Evolutionary conservation across 1,140 invertebrate genomes (phyloP).

Genomic region (Helicoverpa zea): DNA sequence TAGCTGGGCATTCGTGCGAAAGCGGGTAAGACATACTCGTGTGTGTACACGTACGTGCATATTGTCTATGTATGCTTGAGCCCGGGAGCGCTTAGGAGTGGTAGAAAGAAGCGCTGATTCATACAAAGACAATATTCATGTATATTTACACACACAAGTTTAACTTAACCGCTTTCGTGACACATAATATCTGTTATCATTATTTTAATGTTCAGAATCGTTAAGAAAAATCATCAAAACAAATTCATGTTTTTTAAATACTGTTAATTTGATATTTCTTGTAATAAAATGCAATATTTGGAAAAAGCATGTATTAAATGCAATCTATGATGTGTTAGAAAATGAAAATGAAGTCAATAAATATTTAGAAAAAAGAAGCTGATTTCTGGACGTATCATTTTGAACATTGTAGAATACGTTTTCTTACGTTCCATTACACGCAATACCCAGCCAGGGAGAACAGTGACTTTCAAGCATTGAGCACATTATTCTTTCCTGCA

Average conservation of each 20-base stretch:
- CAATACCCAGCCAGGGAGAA: conserved; percentile 53
- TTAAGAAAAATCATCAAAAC: no score
- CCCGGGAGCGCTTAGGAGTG: no score
- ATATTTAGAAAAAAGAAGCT: background rate
- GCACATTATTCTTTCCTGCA: conserved; percentile 71
- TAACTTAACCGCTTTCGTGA: no score
- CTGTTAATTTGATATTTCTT: no score
- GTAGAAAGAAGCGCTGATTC: no score
- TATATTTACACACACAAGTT: no score
- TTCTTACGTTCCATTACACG: background rate
- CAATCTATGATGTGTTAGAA: background rate
- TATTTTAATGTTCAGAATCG: no score
- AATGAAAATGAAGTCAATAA: background rate
- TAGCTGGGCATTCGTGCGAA: conserved; percentile 56
- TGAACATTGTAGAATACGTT: background rate
- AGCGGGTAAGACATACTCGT: no score
- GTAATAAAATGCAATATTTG: background rate
- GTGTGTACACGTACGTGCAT: no score
- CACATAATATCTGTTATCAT: no score
- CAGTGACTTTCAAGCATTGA: conserved; percentile 75
- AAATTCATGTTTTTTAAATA: background rate
- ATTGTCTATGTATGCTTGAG: no score
- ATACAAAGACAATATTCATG: no score
- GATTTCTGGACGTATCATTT: background rate
- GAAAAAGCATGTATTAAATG: background rate